Base-by-base conservation (phyloP, 2,113 vertebrate genomes). In the Xiphophorus hellerii region DNA sequence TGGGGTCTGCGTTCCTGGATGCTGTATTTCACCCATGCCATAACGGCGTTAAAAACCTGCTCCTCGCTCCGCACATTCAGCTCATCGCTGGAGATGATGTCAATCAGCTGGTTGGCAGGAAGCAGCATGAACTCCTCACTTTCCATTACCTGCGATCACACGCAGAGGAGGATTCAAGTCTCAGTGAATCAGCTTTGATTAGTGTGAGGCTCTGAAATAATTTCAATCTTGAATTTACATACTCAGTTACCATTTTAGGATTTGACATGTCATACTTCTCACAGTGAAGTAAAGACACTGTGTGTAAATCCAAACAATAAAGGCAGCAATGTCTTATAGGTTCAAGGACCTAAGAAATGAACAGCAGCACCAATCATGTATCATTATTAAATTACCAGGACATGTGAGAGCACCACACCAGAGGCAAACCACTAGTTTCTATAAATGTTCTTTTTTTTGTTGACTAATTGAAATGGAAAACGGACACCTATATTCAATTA, bases 1-100 rank as follows among this genome's bases (percentile, higher is more conserved):
- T 99, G 98, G 9, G 96, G 97, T 29, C 98, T 93, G 58, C 98
- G 95, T 67, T 99, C 97, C 87, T 99, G 98, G 89, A 99, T 99
- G 93, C 97, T 98, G 92, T 99, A 99, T 76, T 99, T 99, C 67
- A 99, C 97, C 98, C 98, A 99, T 69, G 98, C 97, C 97, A 99
- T 99, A 76, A 99, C 98, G 0, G 98, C 98, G 0, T 96, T 99
- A 92, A 99, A 99, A 69, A 99, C 98, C 87, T 99, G 98, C 89
- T 99, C 98, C 71, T 99, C 98, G 0, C 98, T 99, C 48, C 97
- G 97, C 58, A 99, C 98, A 0, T 99, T 99, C 27, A 99, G 92
- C 93, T 99, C 98, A 2, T 99, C 98, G 25, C 98, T 99, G 79
- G 98, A 99, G 86, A 99, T 99, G 25, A 99, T 99, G 90, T 99